Conservation (phyloP, 2,888 invertebrate species). For the Drosophila koepferae region DNA sequence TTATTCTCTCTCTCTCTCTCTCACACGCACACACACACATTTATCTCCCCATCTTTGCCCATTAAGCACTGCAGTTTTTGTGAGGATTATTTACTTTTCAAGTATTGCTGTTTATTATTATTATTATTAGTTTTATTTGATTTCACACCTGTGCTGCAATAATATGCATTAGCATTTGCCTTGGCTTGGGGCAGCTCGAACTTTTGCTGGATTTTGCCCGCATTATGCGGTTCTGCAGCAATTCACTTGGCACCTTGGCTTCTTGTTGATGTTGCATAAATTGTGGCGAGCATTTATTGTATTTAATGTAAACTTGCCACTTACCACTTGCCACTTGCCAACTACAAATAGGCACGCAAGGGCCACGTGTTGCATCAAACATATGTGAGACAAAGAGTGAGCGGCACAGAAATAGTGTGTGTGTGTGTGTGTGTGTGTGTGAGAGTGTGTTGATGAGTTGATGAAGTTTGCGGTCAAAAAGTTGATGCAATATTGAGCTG, state of each 20-base stretch:
- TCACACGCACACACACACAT: not conserved
- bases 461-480: constrained; percentile 65
- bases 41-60: not conserved
- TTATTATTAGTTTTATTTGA: constrained; percentile 9
- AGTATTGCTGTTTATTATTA: constrained; percentile 8
- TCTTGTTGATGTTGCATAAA: constrained; percentile 67
- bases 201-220: constrained; percentile 3
- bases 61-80: not conserved
- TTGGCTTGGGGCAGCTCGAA: not conserved
- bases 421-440: not conserved
- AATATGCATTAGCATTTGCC: constrained; percentile 6
- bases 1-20: not conserved
- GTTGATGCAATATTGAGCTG: constrained; percentile 57
- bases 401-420: not conserved
- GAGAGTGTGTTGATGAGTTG: constrained; percentile 50
- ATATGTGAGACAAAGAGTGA: not conserved
- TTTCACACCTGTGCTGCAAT: constrained; percentile 1
- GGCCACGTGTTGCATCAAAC: constrained; percentile 66
- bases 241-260: constrained; percentile 20
- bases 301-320: constrained; percentile 77
- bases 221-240: constrained; percentile 22
- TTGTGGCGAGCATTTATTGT: constrained; percentile 74
- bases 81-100: constrained; percentile 2
- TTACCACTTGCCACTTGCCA: constrained; percentile 67
- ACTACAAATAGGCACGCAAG: constrained; percentile 75